A percentile compares a stretch with the other conserved stretches of the same genome.
Conservation (phyloP, 2,113 vertebrate species). For the Leptobrachium leishanense region DNA sequence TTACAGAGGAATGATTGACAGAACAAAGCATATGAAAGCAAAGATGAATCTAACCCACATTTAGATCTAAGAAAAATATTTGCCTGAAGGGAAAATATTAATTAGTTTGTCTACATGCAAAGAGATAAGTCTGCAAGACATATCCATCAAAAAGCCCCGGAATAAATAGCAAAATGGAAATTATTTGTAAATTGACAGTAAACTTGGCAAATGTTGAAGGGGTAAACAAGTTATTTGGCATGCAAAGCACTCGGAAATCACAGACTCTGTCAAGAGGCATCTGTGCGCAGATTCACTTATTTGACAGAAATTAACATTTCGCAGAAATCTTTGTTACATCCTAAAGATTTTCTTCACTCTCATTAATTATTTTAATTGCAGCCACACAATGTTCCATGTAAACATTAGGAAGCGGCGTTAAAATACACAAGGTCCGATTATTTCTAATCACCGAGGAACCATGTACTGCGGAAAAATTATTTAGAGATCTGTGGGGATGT, state of each 20-base stretch:
- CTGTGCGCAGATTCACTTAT: slow-evolving; percentile 84
- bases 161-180: slow-evolving; percentile 91
- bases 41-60: slow-evolving; percentile 87
- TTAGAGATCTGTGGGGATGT: too few relatives aligned
- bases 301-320: slow-evolving; percentile 88
- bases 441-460: slow-evolving; percentile 55
- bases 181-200: slow-evolving; percentile 92
- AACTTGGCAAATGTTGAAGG: slow-evolving; percentile 83
- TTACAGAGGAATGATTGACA: slow-evolving; percentile 80
- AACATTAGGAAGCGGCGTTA: slow-evolving; percentile 65
- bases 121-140: slow-evolving; percentile 88
- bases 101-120: slow-evolving; percentile 93
- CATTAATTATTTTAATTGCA: slow-evolving; percentile 89
- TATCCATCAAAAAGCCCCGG: slow-evolving; percentile 87
- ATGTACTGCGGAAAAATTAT: background rate
- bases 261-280: slow-evolving; percentile 83
- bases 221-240: slow-evolving; percentile 80
- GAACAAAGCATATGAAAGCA: slow-evolving; percentile 88
- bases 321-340: slow-evolving; percentile 81
- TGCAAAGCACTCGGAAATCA: slow-evolving; percentile 76
- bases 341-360: slow-evolving; percentile 76
- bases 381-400: slow-evolving; percentile 68
- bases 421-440: slow-evolving; percentile 60
- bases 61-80: slow-evolving; percentile 97
- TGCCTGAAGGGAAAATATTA: slow-evolving; percentile 95